Conservation (phyloP, 2,113 vertebrate genomes). For the Muscicapa adusta region DNA sequence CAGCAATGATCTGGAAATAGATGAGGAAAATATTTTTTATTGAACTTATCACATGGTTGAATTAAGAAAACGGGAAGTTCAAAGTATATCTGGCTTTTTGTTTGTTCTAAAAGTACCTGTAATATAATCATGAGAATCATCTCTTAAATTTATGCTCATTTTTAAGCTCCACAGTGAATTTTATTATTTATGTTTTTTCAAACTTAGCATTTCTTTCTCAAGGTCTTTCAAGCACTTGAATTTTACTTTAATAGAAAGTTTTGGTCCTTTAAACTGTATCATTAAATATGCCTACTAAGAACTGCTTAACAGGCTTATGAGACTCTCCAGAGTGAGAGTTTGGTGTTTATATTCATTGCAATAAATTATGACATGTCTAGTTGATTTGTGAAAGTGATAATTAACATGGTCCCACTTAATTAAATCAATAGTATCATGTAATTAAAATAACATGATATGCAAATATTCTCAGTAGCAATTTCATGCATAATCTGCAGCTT, state of each 20-base stretch:
- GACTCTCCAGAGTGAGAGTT: neutral
- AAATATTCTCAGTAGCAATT: neutral
- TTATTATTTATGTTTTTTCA: neutral
- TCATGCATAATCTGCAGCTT: neutral
- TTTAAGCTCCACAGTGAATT: neutral
- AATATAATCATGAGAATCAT: neutral
- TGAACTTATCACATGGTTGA: neutral
- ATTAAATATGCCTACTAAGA: neutral
- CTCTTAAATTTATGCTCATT: neutral
- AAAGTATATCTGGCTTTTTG: neutral
- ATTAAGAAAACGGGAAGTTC: neutral
- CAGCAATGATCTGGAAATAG: neutral
- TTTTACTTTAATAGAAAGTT: neutral
- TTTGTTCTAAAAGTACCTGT: neutral
- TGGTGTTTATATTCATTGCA: neutral
- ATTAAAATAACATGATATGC: constrained; percentile 13
- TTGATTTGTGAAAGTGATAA: constrained; percentile 24
- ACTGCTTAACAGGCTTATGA: neutral
- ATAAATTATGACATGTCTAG: neutral
- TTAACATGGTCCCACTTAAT: constrained; percentile 1
- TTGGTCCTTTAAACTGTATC: neutral
- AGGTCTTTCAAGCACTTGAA: neutral
- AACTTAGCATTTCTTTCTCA: neutral
- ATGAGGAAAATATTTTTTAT: neutral
- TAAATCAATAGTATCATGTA: neutral